Conservation (phyloP, 2,888 invertebrate species). For the Campoplex capitator region DNA sequence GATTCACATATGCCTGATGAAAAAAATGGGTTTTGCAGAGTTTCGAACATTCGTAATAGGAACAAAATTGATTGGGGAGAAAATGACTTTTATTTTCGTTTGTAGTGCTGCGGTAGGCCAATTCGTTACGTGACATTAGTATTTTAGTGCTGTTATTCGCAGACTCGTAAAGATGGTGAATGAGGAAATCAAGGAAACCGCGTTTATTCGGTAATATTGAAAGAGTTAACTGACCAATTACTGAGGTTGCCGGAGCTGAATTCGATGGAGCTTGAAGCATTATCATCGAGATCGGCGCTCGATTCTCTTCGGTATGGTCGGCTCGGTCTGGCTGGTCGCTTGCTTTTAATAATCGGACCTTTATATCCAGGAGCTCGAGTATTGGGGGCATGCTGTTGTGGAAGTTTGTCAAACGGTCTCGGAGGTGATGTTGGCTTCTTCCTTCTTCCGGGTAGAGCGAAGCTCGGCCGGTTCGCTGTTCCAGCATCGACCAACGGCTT, state of each 20-base stretch:
- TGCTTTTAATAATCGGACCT: slow-evolving; percentile 77
- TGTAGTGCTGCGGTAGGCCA: background rate
- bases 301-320: slow-evolving; percentile 82
- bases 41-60: background rate
- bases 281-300: slow-evolving; percentile 70
- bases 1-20: background rate
- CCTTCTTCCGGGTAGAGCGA: slow-evolving; percentile 74
- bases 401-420: slow-evolving; percentile 82
- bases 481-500: slow-evolving; percentile 72
- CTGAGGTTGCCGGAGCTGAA: slow-evolving; percentile 47
- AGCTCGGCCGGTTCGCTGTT: slow-evolving; percentile 76
- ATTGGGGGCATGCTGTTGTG: slow-evolving; percentile 83
- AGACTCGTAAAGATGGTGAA: background rate
- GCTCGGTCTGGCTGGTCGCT: slow-evolving; percentile 75
- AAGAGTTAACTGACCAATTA: slow-evolving; percentile 74
- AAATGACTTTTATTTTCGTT: background rate
- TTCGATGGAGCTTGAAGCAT: slow-evolving; percentile 47
- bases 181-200: slow-evolving; percentile 13
- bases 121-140: background rate
- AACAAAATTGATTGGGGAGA: background rate
- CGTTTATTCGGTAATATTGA: slow-evolving; percentile 5
- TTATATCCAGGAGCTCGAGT: slow-evolving; percentile 83
- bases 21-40: background rate
- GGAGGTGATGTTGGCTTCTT: slow-evolving; percentile 77
- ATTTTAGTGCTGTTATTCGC: background rate